Base-by-base conservation (phyloP, 2,797 vertebrate species). In the Scleropages formosus region DNA sequence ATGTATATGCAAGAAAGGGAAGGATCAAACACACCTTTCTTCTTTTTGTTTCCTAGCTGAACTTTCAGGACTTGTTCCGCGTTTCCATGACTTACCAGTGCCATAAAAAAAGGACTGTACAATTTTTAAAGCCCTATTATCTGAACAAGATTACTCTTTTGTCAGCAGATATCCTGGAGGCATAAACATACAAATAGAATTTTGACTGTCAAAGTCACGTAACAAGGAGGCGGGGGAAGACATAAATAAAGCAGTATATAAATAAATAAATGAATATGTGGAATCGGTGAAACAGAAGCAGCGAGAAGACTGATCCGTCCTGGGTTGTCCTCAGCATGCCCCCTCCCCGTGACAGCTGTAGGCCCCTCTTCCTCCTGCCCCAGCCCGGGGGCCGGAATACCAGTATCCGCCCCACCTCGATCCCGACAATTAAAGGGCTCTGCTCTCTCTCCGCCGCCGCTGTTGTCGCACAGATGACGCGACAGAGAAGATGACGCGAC, bases 81-180 rank as follows among this genome's bases (percentile, higher is more conserved):
- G 18, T 80, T 83, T 70, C 74, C 78, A 1, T 84, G 77, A 74
- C 71, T 86, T 83, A 80, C 84, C 82, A 84, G 82, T 82, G 85
- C 76, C 75, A 10, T 82, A 65, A 65, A 72, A 83, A 82, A 13
- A n/a, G n/a, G 53, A 56, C 24, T 66, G 75, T 83, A 78, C 80
- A 79, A 79, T 83, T 87, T 71, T 84, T 85, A 83, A 85, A 88
- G 85, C 68, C 69, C 79, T 86, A 78, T 86, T 70, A 78, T 89
- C 89, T 87, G 80, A 86, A 85, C 80, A 62, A 79, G 74, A 85
- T 90, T 87, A 89, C 83, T 85, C 82, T 85, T 88, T 87, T 87
- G 83, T 85, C 84, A 82, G 86, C 79, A 86, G 87, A 87, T 86
- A 79, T 80, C 83, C 85, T 77, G 58, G 27, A 88, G 88, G 82